Conservation (phyloP, 2,113 vertebrate species). For the Zosterops lateralis region DNA sequence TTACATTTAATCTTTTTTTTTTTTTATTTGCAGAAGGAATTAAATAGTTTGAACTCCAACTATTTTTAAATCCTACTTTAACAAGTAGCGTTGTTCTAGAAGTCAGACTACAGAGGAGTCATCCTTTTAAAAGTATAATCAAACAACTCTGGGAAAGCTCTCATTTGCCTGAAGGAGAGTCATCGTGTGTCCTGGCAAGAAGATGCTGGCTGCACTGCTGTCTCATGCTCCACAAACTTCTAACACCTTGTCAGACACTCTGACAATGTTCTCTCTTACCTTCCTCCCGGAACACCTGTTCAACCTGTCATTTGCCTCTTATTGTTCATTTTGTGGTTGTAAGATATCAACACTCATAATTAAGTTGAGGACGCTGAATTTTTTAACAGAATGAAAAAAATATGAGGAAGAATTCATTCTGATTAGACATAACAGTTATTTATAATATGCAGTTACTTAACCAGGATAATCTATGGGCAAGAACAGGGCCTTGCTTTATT, state of each 20-base stretch:
- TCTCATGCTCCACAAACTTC: background rate
- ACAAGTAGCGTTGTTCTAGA: background rate
- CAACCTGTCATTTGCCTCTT: background rate
- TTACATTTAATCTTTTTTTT: background rate
- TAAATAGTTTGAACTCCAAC: background rate
- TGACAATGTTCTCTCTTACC: background rate
- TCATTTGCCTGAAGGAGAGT: background rate
- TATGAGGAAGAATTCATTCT: conserved; percentile 42
- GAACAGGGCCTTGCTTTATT: background rate
- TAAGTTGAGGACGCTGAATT: conserved; percentile 3
- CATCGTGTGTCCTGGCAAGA: background rate
- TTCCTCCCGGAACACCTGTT: background rate
- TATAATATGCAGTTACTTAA: conserved; percentile 29
- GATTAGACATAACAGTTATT: conserved; percentile 47
- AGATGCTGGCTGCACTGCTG: background rate
- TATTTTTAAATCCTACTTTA: background rate
- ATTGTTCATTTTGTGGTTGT: conserved; percentile 23
- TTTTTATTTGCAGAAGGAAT: background rate
- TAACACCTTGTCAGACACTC: background rate
- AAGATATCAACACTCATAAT: conserved; percentile 24
- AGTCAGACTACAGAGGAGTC: background rate
- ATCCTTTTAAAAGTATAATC: background rate
- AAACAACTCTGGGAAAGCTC: background rate
- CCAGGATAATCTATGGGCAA: background rate
- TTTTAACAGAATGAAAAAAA: conserved; percentile 62